Evolutionary conservation across 35 echinoderm and acorn worm species (phyloP).

Genomic region (Lytechinus pictus): DNA sequence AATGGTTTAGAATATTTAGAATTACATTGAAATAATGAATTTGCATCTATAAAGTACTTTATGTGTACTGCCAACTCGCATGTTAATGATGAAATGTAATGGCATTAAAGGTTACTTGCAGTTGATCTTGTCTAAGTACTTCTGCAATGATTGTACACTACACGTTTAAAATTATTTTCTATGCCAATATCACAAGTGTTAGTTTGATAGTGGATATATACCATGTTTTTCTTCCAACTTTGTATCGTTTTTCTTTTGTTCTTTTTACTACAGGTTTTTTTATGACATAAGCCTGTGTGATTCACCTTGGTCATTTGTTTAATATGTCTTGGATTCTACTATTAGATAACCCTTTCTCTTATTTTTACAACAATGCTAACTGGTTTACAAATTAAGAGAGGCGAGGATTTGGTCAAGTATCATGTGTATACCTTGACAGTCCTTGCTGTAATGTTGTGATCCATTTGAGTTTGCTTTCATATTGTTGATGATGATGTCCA

Average conservation of each 20-base stretch:
- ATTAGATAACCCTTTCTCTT: not conserved
- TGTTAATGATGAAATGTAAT: not conserved
- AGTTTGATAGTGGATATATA: not conserved
- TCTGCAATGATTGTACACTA: not conserved
- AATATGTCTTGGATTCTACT: not conserved
- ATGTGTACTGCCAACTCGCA: not conserved
- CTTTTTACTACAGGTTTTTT: not conserved
- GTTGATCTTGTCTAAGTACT: constrained; percentile 10
- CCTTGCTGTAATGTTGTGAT: not conserved
- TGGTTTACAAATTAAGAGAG: not conserved
- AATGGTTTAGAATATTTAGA: not conserved
- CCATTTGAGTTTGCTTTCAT: not conserved
- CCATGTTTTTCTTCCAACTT: not conserved
- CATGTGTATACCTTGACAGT: not conserved
- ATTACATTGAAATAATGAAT: not conserved
- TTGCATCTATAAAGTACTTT: not conserved
- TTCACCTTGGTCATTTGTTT: not conserved
- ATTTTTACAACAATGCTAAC: not conserved
- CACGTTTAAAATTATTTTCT: not conserved
- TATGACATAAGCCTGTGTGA: not conserved
- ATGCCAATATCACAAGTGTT: not conserved
- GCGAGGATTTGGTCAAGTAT: not conserved
- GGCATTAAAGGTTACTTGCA: not conserved
- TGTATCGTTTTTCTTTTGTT: not conserved
- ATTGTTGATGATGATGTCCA: not conserved